Conservation (phyloP, 2,797 vertebrate species). For the Apodemus agrarius region DNA sequence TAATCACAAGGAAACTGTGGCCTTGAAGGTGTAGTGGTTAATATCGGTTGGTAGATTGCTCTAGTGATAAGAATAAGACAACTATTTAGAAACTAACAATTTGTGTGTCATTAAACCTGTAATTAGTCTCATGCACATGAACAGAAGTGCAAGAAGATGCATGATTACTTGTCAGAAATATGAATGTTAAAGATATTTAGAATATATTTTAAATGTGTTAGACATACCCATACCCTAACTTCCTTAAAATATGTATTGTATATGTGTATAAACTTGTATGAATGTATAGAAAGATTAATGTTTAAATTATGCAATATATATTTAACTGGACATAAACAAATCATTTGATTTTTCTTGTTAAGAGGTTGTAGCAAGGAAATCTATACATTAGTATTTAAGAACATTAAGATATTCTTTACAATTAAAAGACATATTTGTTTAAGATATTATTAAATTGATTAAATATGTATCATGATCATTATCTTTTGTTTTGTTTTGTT, state of each 20-base stretch:
- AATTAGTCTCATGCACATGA: background rate
- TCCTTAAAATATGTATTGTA: background rate
- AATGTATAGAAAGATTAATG: background rate
- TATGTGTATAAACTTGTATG: background rate
- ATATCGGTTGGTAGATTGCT: background rate
- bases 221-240: background rate
- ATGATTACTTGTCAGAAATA: background rate
- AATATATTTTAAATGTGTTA: slow-evolving; percentile 9
- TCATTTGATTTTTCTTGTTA: background rate
- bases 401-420: background rate
- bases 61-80: background rate
- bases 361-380: background rate
- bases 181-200: background rate
- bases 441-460: background rate
- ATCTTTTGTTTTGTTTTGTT: no score
- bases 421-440: background rate
- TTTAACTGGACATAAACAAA: background rate
- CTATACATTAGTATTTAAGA: background rate
- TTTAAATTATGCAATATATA: background rate
- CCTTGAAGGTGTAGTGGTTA: background rate
- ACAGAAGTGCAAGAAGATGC: background rate
- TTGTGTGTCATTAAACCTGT: background rate
- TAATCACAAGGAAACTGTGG: no score
- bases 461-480: background rate
- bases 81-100: background rate